A percentile compares a stretch with the other conserved stretches of the same genome.
Evolutionary conservation across 2,888 invertebrate genomes (phyloP).

Genomic region (Teleogryllus oceanicus): DNA sequence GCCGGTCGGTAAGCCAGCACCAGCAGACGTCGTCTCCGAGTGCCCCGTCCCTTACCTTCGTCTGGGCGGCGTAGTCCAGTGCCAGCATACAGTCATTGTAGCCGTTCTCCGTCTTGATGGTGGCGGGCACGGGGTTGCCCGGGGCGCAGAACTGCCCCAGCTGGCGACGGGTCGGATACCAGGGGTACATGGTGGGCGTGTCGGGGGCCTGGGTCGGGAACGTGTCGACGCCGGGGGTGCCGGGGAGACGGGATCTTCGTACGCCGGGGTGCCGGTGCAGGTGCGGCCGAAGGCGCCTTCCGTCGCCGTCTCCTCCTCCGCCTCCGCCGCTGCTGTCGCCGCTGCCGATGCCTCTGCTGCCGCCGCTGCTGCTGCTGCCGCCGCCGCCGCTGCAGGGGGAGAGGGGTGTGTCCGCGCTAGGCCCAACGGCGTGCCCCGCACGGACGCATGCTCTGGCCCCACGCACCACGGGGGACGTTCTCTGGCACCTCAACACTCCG

Average conservation of each 20-base stretch:
- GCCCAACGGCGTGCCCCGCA: background rate
- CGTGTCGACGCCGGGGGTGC: background rate
- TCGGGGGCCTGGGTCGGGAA: background rate
- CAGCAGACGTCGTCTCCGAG: background rate
- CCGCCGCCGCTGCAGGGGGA: background rate
- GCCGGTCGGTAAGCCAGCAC: background rate
- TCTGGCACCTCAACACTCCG: background rate
- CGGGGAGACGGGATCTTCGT: background rate
- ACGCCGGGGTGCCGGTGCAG: background rate
- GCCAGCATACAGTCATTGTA: constrained; percentile 70
- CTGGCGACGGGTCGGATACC: constrained; percentile 38
- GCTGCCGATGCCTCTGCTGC: background rate
- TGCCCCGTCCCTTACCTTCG: constrained; percentile 54
- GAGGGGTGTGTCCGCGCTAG: constrained; percentile 5
- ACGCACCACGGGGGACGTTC: too few relatives aligned
- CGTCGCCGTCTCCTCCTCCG: background rate
- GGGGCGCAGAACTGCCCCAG: constrained; percentile 43
- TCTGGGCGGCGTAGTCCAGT: constrained; percentile 64
- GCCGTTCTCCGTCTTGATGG: constrained; percentile 63
- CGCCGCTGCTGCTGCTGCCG: background rate
- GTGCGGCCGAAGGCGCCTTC: background rate
- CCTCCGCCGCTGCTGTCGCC: constrained; percentile 6
- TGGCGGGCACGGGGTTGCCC: constrained; percentile 58
- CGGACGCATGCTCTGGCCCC: constrained; percentile 8
- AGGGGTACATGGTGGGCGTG: constrained; percentile 36